Conservation (phyloP, 2,888 invertebrate species). For the Drosophila pegasa region DNA sequence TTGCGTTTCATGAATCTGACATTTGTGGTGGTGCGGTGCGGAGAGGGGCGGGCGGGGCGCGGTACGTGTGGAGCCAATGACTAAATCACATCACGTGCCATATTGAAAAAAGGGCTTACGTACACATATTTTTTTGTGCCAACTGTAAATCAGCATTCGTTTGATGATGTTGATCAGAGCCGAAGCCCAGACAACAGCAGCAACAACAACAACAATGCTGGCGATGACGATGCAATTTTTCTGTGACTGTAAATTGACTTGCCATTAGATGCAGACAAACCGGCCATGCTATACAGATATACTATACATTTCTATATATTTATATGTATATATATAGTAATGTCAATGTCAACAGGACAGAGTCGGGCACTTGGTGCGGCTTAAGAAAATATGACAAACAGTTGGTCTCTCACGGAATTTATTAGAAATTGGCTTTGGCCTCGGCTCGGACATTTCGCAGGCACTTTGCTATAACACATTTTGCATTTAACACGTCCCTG, state of each 20-base stretch:
- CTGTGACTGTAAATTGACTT: slow-evolving; percentile 47
- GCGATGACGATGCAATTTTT: slow-evolving; percentile 47
- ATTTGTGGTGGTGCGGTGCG: background rate
- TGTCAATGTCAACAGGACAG: slow-evolving; percentile 56
- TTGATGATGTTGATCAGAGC: slow-evolving; percentile 38
- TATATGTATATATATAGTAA: slow-evolving; percentile 13
- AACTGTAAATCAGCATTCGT: slow-evolving; percentile 51
- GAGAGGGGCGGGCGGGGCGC: background rate
- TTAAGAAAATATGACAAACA: slow-evolving; percentile 54
- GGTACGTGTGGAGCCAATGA: slow-evolving; percentile 14
- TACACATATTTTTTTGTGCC: slow-evolving; percentile 36
- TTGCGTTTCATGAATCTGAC: slow-evolving; percentile 29
- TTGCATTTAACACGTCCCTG: slow-evolving; percentile 76
- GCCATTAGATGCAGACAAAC: slow-evolving; percentile 53
- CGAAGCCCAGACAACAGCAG: slow-evolving; percentile 15
- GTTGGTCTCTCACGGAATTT: slow-evolving; percentile 44
- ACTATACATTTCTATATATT: background rate
- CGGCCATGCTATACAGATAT: slow-evolving; percentile 5
- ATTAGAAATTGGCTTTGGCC: slow-evolving; percentile 41
- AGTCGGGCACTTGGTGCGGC: slow-evolving; percentile 14
- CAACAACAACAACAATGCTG: slow-evolving; percentile 24
- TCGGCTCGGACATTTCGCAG: slow-evolving; percentile 33
- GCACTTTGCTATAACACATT: slow-evolving; percentile 51
- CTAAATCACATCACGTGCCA: slow-evolving; percentile 71
- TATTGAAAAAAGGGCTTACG: slow-evolving; percentile 54